A percentile compares a stretch with the other conserved stretches of the same genome.
Conservation (phyloP, 2,888 invertebrate species). For the Ochlodes sylvanus region DNA sequence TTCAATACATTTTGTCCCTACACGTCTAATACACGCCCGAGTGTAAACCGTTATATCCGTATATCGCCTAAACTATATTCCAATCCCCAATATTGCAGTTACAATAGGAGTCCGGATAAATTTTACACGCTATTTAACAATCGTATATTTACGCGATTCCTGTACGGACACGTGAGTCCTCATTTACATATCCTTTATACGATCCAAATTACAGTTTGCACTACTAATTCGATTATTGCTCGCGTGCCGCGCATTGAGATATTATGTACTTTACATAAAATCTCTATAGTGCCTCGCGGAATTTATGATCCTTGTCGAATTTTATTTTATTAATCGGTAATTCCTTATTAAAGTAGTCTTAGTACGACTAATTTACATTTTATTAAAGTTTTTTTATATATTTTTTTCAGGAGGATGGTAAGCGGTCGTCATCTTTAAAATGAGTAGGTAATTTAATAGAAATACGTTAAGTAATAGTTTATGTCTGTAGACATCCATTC, state of each 20-base stretch:
- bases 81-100: constrained; percentile 60
- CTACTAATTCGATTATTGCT: constrained; percentile 56
- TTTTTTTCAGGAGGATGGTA: no score
- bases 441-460: no score
- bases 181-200: constrained; percentile 75
- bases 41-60: background rate
- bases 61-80: constrained; percentile 19
- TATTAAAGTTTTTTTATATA: background rate
- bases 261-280: no score
- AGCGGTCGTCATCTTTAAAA: no score
- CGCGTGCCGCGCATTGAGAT: constrained; percentile 37
- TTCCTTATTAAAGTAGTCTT: background rate
- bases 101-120: constrained; percentile 61
- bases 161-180: constrained; percentile 69
- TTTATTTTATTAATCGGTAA: constrained; percentile 22
- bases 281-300: no score
- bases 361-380: background rate
- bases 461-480: no score
- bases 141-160: constrained; percentile 69
- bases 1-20: no score
- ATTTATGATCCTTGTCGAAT: background rate
- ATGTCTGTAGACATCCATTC: no score
- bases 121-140: constrained; percentile 82
- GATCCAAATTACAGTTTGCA: constrained; percentile 57
- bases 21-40: no score